A percentile compares a stretch with the other conserved stretches of the same genome.
Conservation (phyloP, 2,888 invertebrate species). For the Scaptomyza polygonia region DNA sequence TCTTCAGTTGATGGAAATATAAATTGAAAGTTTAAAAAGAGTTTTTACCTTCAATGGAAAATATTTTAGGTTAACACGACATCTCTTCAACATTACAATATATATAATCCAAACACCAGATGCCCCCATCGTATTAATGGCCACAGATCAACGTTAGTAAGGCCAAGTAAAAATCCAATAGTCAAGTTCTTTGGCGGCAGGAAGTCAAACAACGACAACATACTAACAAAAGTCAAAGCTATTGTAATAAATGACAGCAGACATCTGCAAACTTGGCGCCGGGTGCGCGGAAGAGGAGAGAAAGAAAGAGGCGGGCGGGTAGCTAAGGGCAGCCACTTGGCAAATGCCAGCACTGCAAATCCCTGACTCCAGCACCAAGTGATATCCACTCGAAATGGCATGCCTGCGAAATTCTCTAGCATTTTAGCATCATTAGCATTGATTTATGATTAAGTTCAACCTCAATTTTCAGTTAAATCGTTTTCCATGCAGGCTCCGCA, state of each 20-base stretch:
- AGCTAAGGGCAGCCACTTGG: constrained; percentile 49
- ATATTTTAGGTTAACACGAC: constrained; percentile 2
- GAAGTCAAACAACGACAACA: constrained; percentile 60
- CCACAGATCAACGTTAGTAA: constrained; percentile 14
- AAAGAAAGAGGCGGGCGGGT: constrained; percentile 18
- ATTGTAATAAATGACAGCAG: constrained; percentile 84
- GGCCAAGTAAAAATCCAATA: constrained; percentile 45
- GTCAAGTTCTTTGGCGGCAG: constrained; percentile 25
- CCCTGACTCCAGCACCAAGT: constrained; percentile 52
- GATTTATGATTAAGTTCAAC: constrained; percentile 84
- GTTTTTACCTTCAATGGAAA: not conserved
- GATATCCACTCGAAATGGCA: constrained; percentile 74
- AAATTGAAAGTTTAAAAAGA: not conserved
- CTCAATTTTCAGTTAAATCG: constrained; percentile 83
- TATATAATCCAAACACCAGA: constrained; percentile 23
- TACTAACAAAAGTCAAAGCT: constrained; percentile 82
- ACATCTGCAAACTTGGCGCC: constrained; percentile 69
- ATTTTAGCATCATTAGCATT: constrained; percentile 84
- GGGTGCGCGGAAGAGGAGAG: constrained; percentile 8
- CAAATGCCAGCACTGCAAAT: constrained; percentile 77
- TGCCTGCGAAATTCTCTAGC: constrained; percentile 75
- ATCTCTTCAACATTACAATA: constrained; percentile 14
- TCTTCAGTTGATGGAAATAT: not conserved
- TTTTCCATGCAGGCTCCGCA: constrained; percentile 64
- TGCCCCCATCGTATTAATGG: constrained; percentile 14